Base-by-base conservation (phyloP, 2,113 vertebrate genomes). In the Dryoscopus gambensis region DNA sequence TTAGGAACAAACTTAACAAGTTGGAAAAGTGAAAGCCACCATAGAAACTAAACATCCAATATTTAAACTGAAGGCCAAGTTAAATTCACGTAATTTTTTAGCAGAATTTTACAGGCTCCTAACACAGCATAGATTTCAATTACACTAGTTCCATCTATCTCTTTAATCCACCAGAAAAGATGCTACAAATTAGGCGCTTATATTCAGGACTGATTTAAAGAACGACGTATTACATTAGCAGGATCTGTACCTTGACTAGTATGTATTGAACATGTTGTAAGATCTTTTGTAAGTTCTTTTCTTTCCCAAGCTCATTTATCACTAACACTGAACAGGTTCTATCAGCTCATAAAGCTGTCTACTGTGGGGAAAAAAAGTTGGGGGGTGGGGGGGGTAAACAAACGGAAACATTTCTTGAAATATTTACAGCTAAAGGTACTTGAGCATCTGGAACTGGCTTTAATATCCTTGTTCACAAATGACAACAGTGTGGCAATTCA, bases 321-420 rank as follows among this genome's bases (percentile, higher is more conserved):
- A 76, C 13, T 64, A 53, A 77, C 2, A 11, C 39, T 50, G 40
- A 78, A 47, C 22, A 92, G 13, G 23, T 42, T 30, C 42, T 31
- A 15, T 15, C n/a, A 91, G 11, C 8, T 84, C 30, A 74, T 13
- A 77, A 27, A 84, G 39, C 13, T 77, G 7, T 37, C 15, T 31
- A 35, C 4, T 3, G 2, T 3, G 6, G 6, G 10, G 2, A 31
- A 35, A 31, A 35, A 23, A 74, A 17, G 11, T 27, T 16, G 22
- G 12, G 7, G 6, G 13, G 14, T 4, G 7, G 12, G 10, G n/a
- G n/a, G n/a, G n/a, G n/a, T n/a, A 11, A 46, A 84, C 27, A 63
- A 71, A n/a, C 9, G 28, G 33, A 56, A 53, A 13, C 4, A 27
- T 19, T 62, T 42, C 8, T 57, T 55, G 50, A 56, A 75, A 47